Evolutionary conservation across 2,888 invertebrate genomes (phyloP).

Genomic region (Pterobdella sp.): DNA sequence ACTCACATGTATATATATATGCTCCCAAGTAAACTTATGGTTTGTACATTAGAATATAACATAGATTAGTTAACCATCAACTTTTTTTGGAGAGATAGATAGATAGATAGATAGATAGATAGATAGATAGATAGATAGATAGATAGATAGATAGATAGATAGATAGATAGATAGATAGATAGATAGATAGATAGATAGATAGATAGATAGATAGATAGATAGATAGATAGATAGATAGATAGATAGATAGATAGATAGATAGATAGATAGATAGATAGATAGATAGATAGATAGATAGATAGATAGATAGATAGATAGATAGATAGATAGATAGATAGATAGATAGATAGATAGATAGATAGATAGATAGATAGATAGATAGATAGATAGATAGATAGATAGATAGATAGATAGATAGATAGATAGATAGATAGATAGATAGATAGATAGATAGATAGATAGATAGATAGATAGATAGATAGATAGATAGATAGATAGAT

Average conservation of each 20-base stretch:
- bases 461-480: not conserved
- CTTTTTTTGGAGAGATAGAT: too few relatives aligned
- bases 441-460: not conserved
- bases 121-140: too few relatives aligned
- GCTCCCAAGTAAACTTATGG: too few relatives aligned
- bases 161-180: not conserved
- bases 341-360: not conserved
- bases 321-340: not conserved
- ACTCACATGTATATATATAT: too few relatives aligned
- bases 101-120: not conserved
- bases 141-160: not conserved
- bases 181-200: too few relatives aligned
- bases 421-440: not conserved
- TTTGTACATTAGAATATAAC: too few relatives aligned
- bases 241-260: not conserved
- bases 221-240: not conserved
- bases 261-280: not conserved
- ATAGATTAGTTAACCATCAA: too few relatives aligned
- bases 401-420: not conserved
- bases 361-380: not conserved
- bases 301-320: not conserved
- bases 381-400: not conserved
- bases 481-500: not conserved
- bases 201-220: not conserved
- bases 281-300: too few relatives aligned